phyloP scores from a whole-genome alignment of 2,888 invertebrate species.

The Diarsia mendica region DNA sequence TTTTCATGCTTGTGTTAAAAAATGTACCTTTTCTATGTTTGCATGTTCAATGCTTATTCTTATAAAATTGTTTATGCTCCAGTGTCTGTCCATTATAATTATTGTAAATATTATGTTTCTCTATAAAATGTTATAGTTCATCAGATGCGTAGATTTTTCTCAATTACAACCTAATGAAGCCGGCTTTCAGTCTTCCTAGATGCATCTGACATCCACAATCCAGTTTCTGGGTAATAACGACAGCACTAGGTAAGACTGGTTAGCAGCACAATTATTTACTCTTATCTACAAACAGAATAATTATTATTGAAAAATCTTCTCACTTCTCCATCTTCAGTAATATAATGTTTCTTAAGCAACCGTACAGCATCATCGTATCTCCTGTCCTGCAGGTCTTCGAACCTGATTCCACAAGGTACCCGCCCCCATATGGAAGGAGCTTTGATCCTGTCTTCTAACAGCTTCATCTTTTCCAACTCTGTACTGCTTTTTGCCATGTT shows the following conservation, averaged over 20 bases:
- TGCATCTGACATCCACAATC: too few relatives aligned
- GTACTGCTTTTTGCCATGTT: constrained; percentile 79
- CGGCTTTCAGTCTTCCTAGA: too few relatives aligned
- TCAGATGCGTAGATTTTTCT: too few relatives aligned
- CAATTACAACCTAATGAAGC: background rate
- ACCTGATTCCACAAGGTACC: constrained; percentile 81
- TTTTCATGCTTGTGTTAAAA: background rate
- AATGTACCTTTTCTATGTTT: background rate
- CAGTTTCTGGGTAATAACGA: background rate
- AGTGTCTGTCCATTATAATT: background rate
- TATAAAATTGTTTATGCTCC: background rate
- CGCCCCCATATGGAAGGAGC: constrained; percentile 87
- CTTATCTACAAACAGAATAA: background rate
- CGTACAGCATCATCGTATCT: constrained; percentile 84
- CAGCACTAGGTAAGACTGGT: background rate
- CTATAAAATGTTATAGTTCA: too few relatives aligned
- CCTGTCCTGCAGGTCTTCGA: constrained; percentile 86
- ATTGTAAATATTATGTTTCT: too few relatives aligned
- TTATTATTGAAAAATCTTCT: constrained; percentile 18
- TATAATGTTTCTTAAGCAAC: constrained; percentile 84
- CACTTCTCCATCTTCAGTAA: constrained; percentile 86
- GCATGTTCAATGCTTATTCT: background rate
- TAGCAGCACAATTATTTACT: too few relatives aligned
- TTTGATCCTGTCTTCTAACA: constrained; percentile 84
- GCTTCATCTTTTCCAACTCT: constrained; percentile 84